A percentile compares a stretch with the other conserved stretches of the same genome.
phyloP scores from a whole-genome alignment of 1,140 invertebrate species.

The Eriosoma lanigerum region DNA sequence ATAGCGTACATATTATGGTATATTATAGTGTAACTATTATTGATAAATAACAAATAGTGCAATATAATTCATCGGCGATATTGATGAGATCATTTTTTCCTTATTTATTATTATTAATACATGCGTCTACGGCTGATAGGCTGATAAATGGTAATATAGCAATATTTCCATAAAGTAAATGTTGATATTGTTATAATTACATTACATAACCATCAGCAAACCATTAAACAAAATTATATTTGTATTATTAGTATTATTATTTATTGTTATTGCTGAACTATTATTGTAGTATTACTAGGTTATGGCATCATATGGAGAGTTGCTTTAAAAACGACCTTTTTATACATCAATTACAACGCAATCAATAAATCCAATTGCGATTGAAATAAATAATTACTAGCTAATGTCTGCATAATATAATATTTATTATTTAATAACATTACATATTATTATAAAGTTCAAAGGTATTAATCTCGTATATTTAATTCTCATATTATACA shows the following conservation, averaged over 20 bases:
- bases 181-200: not conserved
- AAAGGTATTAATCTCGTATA: not conserved
- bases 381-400: slow-evolving; percentile 7
- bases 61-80: no score
- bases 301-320: not conserved
- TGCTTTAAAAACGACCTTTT: not conserved
- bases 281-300: not conserved
- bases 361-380: not conserved
- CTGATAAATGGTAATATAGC: no score
- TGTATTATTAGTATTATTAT: not conserved
- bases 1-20: no score
- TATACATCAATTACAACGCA: slow-evolving; percentile 8
- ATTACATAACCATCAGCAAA: not conserved
- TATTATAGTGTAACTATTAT: no score
- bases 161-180: not conserved
- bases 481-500: no score
- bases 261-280: not conserved
- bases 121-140: no score
- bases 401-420: slow-evolving; percentile 2
- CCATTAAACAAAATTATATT: not conserved
- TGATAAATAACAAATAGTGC: no score
- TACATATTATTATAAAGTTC: not conserved
- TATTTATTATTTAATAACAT: not conserved
- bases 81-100: no score
- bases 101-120: no score